phyloP scores from a whole-genome alignment of 1,140 invertebrate genomes.

The Antheraea pernyi region DNA sequence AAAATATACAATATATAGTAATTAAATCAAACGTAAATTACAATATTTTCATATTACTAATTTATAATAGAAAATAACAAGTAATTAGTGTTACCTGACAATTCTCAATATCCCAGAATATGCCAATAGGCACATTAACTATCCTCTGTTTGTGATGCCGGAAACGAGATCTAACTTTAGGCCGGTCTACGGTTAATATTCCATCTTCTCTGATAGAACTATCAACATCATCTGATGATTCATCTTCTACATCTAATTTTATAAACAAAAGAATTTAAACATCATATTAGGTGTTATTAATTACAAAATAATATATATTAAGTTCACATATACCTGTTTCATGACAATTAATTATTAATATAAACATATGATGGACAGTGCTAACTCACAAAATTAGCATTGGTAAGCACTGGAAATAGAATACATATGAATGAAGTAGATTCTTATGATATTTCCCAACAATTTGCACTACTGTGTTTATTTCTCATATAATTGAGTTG shows the following conservation, averaged over 20 bases:
- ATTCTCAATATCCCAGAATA: conserved; percentile 97
- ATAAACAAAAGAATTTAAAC: conserved; percentile 9
- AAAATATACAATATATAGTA: conserved; percentile 12
- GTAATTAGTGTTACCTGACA: conserved; percentile 80
- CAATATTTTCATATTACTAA: no score
- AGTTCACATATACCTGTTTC: no score
- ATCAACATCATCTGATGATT: conserved; percentile 61
- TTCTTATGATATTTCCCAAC: no score
- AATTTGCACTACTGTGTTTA: no score
- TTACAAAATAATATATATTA: background rate
- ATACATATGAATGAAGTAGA: no score
- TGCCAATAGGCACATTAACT: conserved; percentile 84
- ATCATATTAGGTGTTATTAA: background rate
- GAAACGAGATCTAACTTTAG: conserved; percentile 60
- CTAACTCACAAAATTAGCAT: no score
- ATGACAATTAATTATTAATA: no score
- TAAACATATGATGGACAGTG: no score
- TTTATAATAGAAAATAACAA: background rate
- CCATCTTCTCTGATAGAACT: conserved; percentile 49
- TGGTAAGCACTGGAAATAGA: no score
- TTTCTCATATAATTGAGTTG: no score
- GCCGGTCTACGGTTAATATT: conserved; percentile 41
- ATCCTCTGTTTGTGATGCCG: conserved; percentile 56
- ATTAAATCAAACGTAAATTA: background rate
- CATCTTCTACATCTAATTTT: conserved; percentile 59